phyloP scores from a whole-genome alignment of 2,113 vertebrate genomes.

The Micromys minutus region DNA sequence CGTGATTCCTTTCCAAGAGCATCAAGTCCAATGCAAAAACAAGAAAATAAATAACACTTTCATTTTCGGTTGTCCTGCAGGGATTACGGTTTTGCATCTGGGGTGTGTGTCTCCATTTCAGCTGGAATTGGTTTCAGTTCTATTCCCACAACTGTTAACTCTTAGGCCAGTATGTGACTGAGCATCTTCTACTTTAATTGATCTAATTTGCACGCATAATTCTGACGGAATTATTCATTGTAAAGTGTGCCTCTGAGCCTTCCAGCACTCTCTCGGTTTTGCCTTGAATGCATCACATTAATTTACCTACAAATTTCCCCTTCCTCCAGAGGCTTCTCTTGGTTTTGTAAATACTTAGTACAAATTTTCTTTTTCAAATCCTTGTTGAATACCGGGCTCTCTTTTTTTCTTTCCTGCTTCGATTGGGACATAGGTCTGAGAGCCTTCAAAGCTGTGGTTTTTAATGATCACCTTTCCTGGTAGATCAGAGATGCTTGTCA shows the following conservation, averaged over 20 bases:
- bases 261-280: constrained; percentile 52
- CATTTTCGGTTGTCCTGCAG: constrained; percentile 21
- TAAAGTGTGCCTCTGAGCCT: constrained; percentile 75
- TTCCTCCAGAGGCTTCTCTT: constrained; percentile 69
- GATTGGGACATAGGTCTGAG: constrained; percentile 2
- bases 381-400: constrained; percentile 50
- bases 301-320: constrained; percentile 75
- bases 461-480: not conserved
- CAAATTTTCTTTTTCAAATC: constrained; percentile 61
- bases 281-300: constrained; percentile 73
- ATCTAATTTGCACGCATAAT: constrained; percentile 79
- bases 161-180: constrained; percentile 73
- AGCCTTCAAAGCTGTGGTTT: constrained; percentile 6
- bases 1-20: not conserved
- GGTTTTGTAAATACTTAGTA: constrained; percentile 75
- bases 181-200: constrained; percentile 78
- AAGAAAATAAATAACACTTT: constrained; percentile 29
- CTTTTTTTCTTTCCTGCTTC: constrained; percentile 33
- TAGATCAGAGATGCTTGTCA: not conserved
- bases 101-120: constrained; percentile 34
- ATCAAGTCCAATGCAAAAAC: constrained; percentile 20
- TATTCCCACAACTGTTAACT: constrained; percentile 71
- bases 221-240: constrained; percentile 79
- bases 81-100: constrained; percentile 54
- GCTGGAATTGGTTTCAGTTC: constrained; percentile 66